Base-by-base conservation (phyloP, 2,797 vertebrate genomes). In the Tapirus indicus region DNA sequence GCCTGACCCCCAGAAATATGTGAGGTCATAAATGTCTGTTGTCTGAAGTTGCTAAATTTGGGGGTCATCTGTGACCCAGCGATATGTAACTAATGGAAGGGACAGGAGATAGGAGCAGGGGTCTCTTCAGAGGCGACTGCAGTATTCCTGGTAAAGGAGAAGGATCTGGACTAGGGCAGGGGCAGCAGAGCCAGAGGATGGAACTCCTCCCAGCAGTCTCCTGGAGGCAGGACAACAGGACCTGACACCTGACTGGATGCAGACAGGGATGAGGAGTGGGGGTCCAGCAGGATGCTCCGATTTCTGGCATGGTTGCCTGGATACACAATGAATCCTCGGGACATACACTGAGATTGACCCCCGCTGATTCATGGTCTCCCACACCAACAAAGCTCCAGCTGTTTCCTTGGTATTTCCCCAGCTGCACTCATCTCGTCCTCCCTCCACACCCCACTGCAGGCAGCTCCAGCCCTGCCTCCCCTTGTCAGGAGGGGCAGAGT, bases 401-500 rank as follows among this genome's bases (percentile, higher is more conserved):
- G 13, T 41, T 29, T 10, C 52, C 29, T 35, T 35, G 16, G 10
- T 1, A 11, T 21, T n/a, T 56, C 29, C n/a, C 2, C 35, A 21
- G 80, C 58, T 25, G 12, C 14, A 14, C 49, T 52, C 49, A 25
- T 44, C 6, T 27, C 4, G 4, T 27, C 58, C 58, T 60, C 23
- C 58, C 60, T 47, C 27, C n/a, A 17, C 23, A 16, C 13, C 7
- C 32, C 35, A 27, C 9, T 18, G 0, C 49, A 32, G 3, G 23
- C 21, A n/a, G 35, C 41, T 49, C 38, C 3, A 16, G 18, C 12
- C 2, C 9, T 3, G 5, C 25, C 74, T 38, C 32, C 9, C 21
- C 56, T 25, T 1, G 1, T 75, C 35, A 10, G 9, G 17, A 1
- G 1, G 1, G 0, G 12, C 29, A 35, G 23, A 20, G 4, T 7